Evolutionary conservation across 2,888 invertebrate species (phyloP), one percentile per base, ranked within the genome.

Genomic region (Acleris literana): DNA sequence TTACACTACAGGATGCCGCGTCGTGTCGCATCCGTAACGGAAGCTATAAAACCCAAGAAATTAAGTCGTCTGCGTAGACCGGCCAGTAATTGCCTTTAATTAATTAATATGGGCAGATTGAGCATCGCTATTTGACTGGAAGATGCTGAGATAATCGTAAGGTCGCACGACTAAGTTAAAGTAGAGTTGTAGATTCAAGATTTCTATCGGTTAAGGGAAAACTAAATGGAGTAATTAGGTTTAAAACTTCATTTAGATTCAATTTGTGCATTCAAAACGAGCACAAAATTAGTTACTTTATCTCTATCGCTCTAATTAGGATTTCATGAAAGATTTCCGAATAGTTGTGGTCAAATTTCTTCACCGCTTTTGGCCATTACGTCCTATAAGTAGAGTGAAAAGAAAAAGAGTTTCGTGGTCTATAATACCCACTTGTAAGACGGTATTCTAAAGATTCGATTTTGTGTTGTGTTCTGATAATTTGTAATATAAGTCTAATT

Each of bases 91-190:
- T 66, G 65, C 58, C 63, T 49, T 44, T 46, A 62, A 56, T 75
- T 78, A 78, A 79, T 81, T 80, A 80, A 78, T 77, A 79, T 73
- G 73, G 74, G 71, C 70, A 66, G 66, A 66, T 66, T 62, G 58
- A 22, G 63, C 22, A 70, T 65, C 64, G 65, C 68, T 62, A 63
- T 63, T 53, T 68, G 71, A 69, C 63, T 72, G 61, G 61, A 62
- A 46, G 66, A 66, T 46, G 55, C 60, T 6, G 48, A 57, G 65
- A 66, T 66, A 62, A 53, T 58, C 25, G 51, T 66, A 66, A 62
- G 66, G 66, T 66, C 57, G 57, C 66, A 66, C 66, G 66, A 66
- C 66, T 20, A 25, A 18, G 49, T 59, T 57, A 29, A 53, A 51
- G 52, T 52, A 64, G 44, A 46, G 63, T 51, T 52, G 6, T 39